A percentile compares a stretch with the other conserved stretches of the same genome.
phyloP scores from a whole-genome alignment of 2,113 vertebrate species.

The Enhydra lutris region DNA sequence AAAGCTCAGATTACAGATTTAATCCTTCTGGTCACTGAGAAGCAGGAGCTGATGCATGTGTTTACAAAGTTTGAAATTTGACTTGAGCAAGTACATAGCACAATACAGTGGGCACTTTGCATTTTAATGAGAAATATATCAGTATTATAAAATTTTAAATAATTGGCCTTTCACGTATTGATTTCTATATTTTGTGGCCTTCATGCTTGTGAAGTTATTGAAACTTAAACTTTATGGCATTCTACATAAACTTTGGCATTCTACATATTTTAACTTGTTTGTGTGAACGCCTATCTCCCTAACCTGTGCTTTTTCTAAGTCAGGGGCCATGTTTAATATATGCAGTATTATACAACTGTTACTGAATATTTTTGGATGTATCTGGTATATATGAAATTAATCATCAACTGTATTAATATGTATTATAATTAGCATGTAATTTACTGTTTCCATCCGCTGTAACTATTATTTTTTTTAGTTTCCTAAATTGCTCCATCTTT shows the following conservation, averaged over 20 bases:
- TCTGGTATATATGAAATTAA: not conserved
- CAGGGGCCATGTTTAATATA: not conserved
- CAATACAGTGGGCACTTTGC: not conserved
- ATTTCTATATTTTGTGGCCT: not conserved
- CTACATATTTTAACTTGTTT: not conserved
- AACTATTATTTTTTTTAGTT: constrained; percentile 16
- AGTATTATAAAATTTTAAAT: not conserved
- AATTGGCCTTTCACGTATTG: not conserved
- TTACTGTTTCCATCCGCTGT: not conserved
- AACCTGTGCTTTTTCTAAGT: not conserved
- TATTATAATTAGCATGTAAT: not conserved
- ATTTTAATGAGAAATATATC: constrained; percentile 10
- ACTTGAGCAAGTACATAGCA: not conserved
- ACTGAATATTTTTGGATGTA: not conserved
- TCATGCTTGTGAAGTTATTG: constrained; percentile 29
- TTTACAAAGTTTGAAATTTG: constrained; percentile 40
- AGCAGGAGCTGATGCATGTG: not conserved
- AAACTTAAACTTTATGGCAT: constrained; percentile 5
- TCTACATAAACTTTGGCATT: not conserved
- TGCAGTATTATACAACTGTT: not conserved
- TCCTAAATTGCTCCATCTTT: not conserved
- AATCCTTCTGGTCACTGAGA: not conserved
- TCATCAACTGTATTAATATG: not conserved
- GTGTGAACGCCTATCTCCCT: not conserved
- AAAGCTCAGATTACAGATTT: not conserved